Base-by-base conservation (phyloP, 35 echinoderm and acorn worm genomes). In the Eucidaris tribuloides region DNA sequence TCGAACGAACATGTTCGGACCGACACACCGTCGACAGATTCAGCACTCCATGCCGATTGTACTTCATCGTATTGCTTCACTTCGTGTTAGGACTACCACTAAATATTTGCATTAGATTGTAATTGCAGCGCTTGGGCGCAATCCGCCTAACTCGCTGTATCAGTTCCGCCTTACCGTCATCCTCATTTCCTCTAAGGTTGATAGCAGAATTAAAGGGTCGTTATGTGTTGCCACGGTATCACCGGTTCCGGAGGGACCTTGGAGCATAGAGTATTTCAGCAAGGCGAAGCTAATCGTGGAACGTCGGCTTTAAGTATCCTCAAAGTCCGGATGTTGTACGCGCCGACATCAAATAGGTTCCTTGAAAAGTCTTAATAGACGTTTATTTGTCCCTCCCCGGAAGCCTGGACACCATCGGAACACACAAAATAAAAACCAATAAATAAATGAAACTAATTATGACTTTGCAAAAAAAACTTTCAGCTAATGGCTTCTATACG, bases 21-120 rank as follows among this genome's bases (percentile, higher is more conserved):
- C 96, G 90, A 52, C 93, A 99, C 24, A 99, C 96, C 3, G 96
- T 99, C 1, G 96, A 88, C 22, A 99, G 55, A 64, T 99, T 99
- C 45, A 90, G 76, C 17, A 93, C 78, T 36, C 82, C 84, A 90
- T 93, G 93, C n/a, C 83, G 82, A 71, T 93, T 93, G 19, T 81
- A 29, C 28, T 82, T 80, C 71, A n/a, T 93, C 96, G n/a, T 93
- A 82, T 35, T 62, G 59, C 50, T 93, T 82, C 23, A 99, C 83
- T 22, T 93, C 91, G 45, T 90, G 82, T 14, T 93, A 62, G 38
- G 90, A 99, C 37, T 90, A 79, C 44, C 90, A 99, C 42, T 90
- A 61, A 60, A n/a, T n/a, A 90, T 93, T 49, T 93, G 86, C 54
- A 99, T 77, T 11, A 99, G 79, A 64, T 86, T 93, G 79, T 99